phyloP scores from a whole-genome alignment of 2,113 vertebrate genomes.

The Oryzias curvinotus region DNA sequence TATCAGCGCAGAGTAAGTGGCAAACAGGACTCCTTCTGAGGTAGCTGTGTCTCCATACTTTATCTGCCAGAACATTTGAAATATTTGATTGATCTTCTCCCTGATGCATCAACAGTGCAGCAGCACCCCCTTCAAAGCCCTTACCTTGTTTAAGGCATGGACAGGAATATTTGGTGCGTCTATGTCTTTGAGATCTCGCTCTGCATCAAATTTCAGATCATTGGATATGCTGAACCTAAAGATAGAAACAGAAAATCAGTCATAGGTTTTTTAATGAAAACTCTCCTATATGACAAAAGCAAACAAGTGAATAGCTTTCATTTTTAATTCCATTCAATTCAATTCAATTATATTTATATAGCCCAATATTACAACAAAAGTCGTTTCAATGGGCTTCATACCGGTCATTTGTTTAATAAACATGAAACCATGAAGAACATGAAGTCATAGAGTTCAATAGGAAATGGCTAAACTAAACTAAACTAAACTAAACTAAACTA shows the following conservation, averaged over 20 bases:
- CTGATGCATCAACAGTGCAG: too few relatives aligned
- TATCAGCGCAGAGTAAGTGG: conserved; percentile 96
- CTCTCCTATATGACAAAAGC: background rate
- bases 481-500: too few relatives aligned
- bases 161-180: conserved; percentile 87
- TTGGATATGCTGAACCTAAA: conserved; percentile 98
- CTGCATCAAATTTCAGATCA: conserved; percentile 95
- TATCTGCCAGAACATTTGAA: conserved; percentile 77
- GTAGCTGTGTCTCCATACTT: conserved; percentile 98
- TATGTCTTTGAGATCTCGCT: conserved; percentile 96
- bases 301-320: too few relatives aligned
- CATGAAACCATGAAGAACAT: too few relatives aligned
- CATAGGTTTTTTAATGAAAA: conserved; percentile 5
- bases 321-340: too few relatives aligned
- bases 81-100: background rate
- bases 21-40: conserved; percentile 97
- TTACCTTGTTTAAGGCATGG: conserved; percentile 97
- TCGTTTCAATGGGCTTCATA: too few relatives aligned
- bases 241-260: conserved; percentile 18
- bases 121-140: conserved; percentile 5
- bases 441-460: too few relatives aligned
- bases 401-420: too few relatives aligned
- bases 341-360: too few relatives aligned
- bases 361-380: too few relatives aligned
- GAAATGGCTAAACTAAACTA: too few relatives aligned